Conservation (phyloP, 23 tunicate genomes). For the Trididemnum clinides region DNA sequence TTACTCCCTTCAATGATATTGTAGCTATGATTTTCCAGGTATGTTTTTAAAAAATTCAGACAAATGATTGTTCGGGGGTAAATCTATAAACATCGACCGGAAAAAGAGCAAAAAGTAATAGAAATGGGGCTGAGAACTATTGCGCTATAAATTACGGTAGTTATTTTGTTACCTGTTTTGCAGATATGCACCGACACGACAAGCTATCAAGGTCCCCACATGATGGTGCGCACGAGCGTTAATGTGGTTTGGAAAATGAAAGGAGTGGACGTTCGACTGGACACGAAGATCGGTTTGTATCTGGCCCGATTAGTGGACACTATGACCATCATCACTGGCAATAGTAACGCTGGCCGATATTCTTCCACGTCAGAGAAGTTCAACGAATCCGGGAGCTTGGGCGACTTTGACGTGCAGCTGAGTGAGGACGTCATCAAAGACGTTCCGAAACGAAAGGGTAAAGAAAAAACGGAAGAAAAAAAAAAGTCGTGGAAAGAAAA, state of each 20-base stretch:
- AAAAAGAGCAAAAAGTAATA: not conserved
- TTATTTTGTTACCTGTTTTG: not conserved
- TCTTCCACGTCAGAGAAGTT: constrained; percentile 18
- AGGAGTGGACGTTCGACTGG: constrained; percentile 81
- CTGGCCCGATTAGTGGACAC: constrained; percentile 61
- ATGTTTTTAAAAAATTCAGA: not conserved
- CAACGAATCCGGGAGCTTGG: constrained; percentile 20
- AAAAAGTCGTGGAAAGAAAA: constrained; percentile 32
- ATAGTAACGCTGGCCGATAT: constrained; percentile 3
- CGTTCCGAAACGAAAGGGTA: not conserved
- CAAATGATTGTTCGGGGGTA: not conserved
- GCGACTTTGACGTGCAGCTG: constrained; percentile 5
- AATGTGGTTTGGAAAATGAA: constrained; percentile 91
- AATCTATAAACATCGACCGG: not conserved
- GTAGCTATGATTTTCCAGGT: not conserved
- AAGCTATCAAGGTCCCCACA: constrained; percentile 51
- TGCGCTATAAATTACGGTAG: no score
- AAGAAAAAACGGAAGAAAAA: not conserved
- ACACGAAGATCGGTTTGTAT: constrained; percentile 89
- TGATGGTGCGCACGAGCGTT: constrained; percentile 58
- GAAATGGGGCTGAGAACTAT: no score
- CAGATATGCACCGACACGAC: constrained; percentile 91
- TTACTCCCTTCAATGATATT: no score
- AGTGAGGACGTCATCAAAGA: constrained; percentile 31
- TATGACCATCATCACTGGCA: constrained; percentile 73